Evolutionary conservation across 2,797 vertebrate genomes (phyloP).

Genomic region (Eremophila alpestris): DNA sequence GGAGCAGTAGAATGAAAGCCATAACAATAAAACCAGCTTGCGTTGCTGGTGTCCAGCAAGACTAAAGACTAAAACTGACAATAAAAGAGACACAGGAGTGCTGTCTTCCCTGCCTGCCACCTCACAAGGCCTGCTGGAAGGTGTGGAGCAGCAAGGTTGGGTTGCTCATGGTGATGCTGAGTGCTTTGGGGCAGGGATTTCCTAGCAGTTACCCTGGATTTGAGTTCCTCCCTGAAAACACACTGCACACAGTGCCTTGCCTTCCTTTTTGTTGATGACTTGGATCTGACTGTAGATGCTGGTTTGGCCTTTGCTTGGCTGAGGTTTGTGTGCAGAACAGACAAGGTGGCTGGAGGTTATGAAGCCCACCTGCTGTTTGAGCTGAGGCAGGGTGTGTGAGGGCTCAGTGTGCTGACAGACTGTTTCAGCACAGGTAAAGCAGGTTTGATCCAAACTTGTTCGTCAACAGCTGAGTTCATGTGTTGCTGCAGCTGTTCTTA

Average conservation of each 20-base stretch:
- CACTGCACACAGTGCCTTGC: background rate
- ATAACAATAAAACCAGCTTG: background rate
- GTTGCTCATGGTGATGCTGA: background rate
- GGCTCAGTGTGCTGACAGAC: background rate
- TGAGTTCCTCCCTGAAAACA: background rate
- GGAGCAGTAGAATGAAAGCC: background rate
- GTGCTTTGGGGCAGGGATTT: background rate
- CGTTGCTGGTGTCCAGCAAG: background rate
- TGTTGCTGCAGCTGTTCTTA: constrained; percentile 1
- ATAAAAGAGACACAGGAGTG: background rate
- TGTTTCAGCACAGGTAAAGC: background rate
- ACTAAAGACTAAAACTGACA: background rate
- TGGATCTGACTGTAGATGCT: background rate
- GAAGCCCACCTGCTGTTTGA: background rate
- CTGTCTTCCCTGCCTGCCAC: background rate
- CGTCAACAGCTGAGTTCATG: background rate
- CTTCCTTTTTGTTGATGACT: background rate
- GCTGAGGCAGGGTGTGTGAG: background rate
- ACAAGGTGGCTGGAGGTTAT: background rate
- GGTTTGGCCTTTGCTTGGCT: background rate
- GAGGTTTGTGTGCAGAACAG: background rate
- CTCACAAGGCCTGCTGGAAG: background rate
- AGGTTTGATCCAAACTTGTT: background rate
- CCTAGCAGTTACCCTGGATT: background rate
- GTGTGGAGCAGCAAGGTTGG: background rate